A percentile compares a stretch with the other conserved stretches of the same genome.
These are phyloP conservation scores for Tortricodes alternella DNA, from an alignment of 2,888 invertebrate genomes.

Conservation along the genomic window DNA sequence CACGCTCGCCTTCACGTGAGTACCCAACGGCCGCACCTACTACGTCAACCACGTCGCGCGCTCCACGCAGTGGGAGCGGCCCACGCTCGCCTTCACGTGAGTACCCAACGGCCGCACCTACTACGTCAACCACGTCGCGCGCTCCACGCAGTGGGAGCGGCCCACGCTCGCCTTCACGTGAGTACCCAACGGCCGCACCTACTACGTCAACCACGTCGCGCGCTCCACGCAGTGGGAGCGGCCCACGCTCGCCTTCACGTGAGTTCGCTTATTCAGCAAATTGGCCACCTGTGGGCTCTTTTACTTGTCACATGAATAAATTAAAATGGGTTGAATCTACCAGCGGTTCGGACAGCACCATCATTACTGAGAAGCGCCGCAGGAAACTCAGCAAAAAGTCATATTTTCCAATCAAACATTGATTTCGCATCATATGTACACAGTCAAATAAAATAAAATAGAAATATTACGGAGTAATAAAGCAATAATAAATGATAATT, in stretches of 20 bases:
- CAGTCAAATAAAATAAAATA: too few relatives aligned
- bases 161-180: slow-evolving; percentile 87
- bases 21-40: slow-evolving; percentile 90
- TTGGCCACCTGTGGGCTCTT: too few relatives aligned
- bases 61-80: slow-evolving; percentile 98
- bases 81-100: slow-evolving; percentile 85
- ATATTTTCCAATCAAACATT: too few relatives aligned
- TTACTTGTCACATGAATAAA: too few relatives aligned
- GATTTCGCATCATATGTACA: too few relatives aligned
- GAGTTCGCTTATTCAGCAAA: too few relatives aligned
- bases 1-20: slow-evolving; percentile 84
- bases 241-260: slow-evolving; percentile 87
- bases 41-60: slow-evolving; percentile 98
- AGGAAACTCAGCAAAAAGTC: too few relatives aligned
- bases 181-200: slow-evolving; percentile 89
- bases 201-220: slow-evolving; percentile 97
- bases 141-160: slow-evolving; percentile 98
- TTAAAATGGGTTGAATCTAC: too few relatives aligned
- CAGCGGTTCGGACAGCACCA: too few relatives aligned
- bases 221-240: slow-evolving; percentile 98
- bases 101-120: slow-evolving; percentile 89
- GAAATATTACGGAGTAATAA: too few relatives aligned
- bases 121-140: slow-evolving; percentile 97
- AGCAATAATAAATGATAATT: too few relatives aligned
- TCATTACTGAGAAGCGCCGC: too few relatives aligned